phyloP scores from a whole-genome alignment of 2,113 vertebrate genomes.

The Prinia subflava region DNA sequence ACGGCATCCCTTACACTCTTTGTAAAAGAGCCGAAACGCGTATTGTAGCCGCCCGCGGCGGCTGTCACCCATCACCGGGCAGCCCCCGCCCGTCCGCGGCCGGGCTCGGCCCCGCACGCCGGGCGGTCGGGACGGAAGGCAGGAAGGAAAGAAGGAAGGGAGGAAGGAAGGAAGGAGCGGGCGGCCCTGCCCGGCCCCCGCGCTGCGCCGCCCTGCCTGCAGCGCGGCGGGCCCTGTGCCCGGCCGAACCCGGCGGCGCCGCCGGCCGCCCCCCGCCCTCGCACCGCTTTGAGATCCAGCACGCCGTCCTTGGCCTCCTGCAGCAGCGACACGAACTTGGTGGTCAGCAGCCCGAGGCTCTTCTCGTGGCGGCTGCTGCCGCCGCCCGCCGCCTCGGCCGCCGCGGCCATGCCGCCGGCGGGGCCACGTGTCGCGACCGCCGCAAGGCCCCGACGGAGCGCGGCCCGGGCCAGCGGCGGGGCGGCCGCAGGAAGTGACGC shows the following conservation, averaged over 20 bases:
- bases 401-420: slow-evolving; percentile 25
- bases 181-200: not conserved
- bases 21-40: no score
- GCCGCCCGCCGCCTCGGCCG: slow-evolving; percentile 78
- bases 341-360: slow-evolving; percentile 93
- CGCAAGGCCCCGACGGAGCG: not conserved
- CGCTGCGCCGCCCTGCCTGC: not conserved
- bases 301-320: slow-evolving; percentile 98
- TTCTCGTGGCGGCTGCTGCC: slow-evolving; percentile 90
- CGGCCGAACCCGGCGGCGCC: not conserved
- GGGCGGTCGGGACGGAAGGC: not conserved
- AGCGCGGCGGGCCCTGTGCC: not conserved
- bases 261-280: slow-evolving; percentile 3
- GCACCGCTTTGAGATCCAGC: slow-evolving; percentile 91
- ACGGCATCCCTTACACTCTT: not conserved
- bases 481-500: slow-evolving; percentile 47
- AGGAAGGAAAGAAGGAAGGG: not conserved
- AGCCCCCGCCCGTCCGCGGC: not conserved
- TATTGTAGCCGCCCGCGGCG: no score
- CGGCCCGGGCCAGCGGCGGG: not conserved
- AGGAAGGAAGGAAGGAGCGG: no score
- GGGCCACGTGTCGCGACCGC: not conserved
- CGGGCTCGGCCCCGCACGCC: no score
- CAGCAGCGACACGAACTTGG: slow-evolving; percentile 94
- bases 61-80: not conserved